Percentiles rank a stretch among this genome's conserved stretches.
phyloP scores from a whole-genome alignment of 2,113 vertebrate genomes.

The Otocyon megalotis region DNA sequence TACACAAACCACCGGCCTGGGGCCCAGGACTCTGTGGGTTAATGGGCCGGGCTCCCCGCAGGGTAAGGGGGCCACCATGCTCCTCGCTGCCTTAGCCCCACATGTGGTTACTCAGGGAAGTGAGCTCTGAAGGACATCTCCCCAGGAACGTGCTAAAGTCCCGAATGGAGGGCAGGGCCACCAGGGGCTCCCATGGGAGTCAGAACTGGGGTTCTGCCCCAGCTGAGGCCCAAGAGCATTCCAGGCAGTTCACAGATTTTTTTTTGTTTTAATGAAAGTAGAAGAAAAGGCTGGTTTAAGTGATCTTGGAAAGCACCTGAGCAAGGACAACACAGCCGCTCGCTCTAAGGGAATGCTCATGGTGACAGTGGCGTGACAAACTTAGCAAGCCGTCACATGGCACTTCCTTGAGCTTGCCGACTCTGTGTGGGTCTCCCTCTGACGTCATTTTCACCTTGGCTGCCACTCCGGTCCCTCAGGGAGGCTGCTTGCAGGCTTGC shows the following conservation, averaged over 20 bases:
- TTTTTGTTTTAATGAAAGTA: neutral
- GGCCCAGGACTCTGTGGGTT: neutral
- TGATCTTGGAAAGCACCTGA: neutral
- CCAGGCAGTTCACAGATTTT: neutral
- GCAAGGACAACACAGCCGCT: neutral
- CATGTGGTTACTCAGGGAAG: neutral
- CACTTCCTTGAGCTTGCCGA: neutral
- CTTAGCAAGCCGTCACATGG: neutral
- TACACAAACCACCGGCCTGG: neutral
- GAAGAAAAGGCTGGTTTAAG: neutral
- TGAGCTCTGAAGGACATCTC: neutral
- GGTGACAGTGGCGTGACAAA: rapidly evolving
- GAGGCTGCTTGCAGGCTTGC: neutral
- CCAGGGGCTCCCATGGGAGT: neutral
- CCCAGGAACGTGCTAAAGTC: neutral
- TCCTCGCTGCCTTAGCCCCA: rapidly evolving
- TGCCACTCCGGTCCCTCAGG: neutral
- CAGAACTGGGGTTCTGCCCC: neutral
- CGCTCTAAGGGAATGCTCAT: neutral
- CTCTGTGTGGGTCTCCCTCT: neutral
- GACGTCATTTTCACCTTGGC: neutral
- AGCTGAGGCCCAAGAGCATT: rapidly evolving
- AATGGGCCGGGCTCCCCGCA: too few species aligned
- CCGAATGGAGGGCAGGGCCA: rapidly evolving
- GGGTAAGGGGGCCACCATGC: neutral